These are phyloP conservation scores for Peromyscus attwateri DNA, from an alignment of 2,797 vertebrate species.

Conservation along the genomic window DNA sequence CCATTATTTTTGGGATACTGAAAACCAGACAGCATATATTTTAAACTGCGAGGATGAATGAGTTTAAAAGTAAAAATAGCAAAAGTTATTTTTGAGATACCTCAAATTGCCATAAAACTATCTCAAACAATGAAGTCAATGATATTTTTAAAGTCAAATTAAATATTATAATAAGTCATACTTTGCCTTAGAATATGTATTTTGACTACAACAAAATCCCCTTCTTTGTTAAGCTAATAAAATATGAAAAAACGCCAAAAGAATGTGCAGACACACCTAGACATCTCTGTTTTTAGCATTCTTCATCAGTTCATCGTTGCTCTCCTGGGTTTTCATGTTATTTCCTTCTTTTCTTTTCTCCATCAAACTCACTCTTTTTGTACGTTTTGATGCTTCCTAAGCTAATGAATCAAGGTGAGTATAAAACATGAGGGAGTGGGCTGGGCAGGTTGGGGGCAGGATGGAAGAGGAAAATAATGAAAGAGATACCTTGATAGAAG, in stretches of 20 bases:
- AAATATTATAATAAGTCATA: not conserved
- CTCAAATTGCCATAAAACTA: not conserved
- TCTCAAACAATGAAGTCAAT: not conserved
- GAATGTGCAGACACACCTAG: not conserved
- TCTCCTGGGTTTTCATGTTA: not conserved
- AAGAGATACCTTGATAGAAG: not conserved
- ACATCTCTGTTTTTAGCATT: no score
- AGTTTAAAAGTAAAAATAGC: not conserved
- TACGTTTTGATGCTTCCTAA: not conserved
- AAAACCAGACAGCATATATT: not conserved
- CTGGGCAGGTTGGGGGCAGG: no score
- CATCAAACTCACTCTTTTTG: not conserved
- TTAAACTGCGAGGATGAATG: not conserved
- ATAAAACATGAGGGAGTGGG: not conserved
- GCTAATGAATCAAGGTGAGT: not conserved
- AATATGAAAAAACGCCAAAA: not conserved
- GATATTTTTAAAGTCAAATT: not conserved
- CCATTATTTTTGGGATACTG: not conserved
- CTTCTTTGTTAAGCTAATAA: not conserved
- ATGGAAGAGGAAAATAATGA: not conserved
- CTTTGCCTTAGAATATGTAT: conserved; percentile 17
- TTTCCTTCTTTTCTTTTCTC: not conserved
- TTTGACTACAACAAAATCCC: not conserved
- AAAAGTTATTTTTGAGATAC: not conserved
- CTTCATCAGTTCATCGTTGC: not conserved